Percentiles rank a stretch among this genome's conserved stretches.
Evolutionary conservation across 2,797 vertebrate species (phyloP).

Genomic region (Bradypus variegatus): DNA sequence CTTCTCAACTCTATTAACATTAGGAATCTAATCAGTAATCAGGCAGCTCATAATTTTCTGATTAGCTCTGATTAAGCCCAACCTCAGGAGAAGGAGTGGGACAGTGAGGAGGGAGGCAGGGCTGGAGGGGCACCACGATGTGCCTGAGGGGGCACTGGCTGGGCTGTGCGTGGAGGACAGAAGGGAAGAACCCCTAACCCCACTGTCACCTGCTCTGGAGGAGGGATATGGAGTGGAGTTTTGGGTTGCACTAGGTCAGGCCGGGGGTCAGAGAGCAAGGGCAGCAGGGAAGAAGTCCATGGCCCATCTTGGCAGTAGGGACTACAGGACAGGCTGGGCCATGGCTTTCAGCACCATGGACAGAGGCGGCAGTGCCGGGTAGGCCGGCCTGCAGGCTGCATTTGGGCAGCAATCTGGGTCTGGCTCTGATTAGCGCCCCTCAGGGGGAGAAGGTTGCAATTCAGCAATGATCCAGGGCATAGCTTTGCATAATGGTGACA

Average conservation of each 20-base stretch:
- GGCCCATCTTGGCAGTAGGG: neutral
- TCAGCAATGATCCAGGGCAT: neutral
- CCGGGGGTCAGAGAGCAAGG: neutral
- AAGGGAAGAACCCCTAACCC: neutral
- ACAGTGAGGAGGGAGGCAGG: conserved; percentile 47
- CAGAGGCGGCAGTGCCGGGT: neutral
- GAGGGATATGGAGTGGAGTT: neutral
- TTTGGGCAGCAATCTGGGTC: neutral
- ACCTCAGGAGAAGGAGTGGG: conserved; percentile 71
- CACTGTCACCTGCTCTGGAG: neutral
- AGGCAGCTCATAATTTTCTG: conserved; percentile 86
- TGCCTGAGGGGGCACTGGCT: neutral
- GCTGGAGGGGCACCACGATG: neutral
- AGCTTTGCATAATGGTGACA: neutral
- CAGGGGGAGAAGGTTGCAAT: neutral
- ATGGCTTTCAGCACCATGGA: conserved; percentile 34
- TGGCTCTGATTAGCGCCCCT: neutral
- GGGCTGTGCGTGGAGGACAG: neutral
- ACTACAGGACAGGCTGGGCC: neutral
- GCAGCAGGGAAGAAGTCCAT: neutral
- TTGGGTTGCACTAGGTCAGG: neutral
- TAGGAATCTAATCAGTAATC: conserved; percentile 87
- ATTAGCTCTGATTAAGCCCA: conserved; percentile 84
- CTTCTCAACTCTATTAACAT: conserved; percentile 86
- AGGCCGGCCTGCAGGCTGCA: neutral